Evolutionary conservation across 2,113 vertebrate species (phyloP), one percentile per base, ranked within the genome.

Genomic region (Platichthys flesus): DNA sequence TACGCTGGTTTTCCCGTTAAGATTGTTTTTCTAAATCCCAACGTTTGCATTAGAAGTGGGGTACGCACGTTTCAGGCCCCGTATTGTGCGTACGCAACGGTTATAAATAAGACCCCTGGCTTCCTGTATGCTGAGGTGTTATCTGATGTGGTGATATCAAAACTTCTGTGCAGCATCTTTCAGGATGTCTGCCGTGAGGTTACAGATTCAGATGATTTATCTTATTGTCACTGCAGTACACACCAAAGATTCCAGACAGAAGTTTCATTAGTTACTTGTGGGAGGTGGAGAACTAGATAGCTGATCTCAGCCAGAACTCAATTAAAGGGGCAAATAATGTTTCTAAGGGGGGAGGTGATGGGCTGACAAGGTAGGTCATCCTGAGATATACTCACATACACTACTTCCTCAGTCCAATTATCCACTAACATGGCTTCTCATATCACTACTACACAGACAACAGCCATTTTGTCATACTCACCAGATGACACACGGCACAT

Each of bases 231-330:
- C 37, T 49, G 70, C 40, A 68, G 79, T 2, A 2, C 54, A 42
- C 68, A 21, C 9, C 35, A 20, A 54, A 55, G 65, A 58, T 24
- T 16, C 9, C 57, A 26, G 72, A 35, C 45, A 59, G 79, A 78
- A 60, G 71, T 47, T 60, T 67, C 59, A 64, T 76, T 49, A 49
- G 31, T 70, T 23, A 57, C 40, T 13, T 45, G 54, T 37, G 35
- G 45, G 59, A 59, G 47, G 49, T n/a, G n/a, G 63, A 45, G 47
- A 55, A 18, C 12, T 21, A 49, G 54, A 55, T 37, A 40, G 18
- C 63, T 63, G 40, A 75, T 64, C 24, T 56, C n/a, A 63, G 74
- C 23, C 26, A 16, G 47, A 70, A 26, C 62, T 51, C 40, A 51
- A 15, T 31, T 49, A 24, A 54, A 55, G 62, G 63, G 21, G 35